Base-by-base conservation (phyloP, 2,888 invertebrate genomes). In the Craniophora ligustri region DNA sequence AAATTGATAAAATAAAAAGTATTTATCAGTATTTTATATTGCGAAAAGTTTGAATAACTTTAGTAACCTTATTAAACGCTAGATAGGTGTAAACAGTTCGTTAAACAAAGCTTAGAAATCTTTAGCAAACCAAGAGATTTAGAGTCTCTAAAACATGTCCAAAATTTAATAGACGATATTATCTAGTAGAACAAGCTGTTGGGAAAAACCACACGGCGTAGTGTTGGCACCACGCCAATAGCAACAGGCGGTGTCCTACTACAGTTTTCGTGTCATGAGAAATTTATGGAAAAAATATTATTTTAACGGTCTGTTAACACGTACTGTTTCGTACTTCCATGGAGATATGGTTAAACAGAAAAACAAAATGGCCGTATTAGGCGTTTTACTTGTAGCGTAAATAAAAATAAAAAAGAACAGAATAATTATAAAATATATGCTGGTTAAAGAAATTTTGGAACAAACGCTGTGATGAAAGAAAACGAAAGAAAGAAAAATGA, bases 231-330 rank as follows among this genome's bases (percentile, higher is more conserved):
- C 1, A 1, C 0, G 82, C 88, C 88, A 88, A 67, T 32, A 80
- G 87, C 88, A 88, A 88, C 88, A 88, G 87, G 88, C 87, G 70
- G 46, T 47, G 58, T 66, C 68, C 72, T 54, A 63, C 46, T 49
- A 74, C 44, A 54, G 54, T 44, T 72, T 72, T 58, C 44, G 61
- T 74, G 73, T 73, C 78, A 63, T 67, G 44, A 46, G 55, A 70
- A 75, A 75, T 78, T 74, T 78, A 79, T 76, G 75, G 79, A 74
- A 78, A n/a, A 78, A 82, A 79, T 78, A 79, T 73, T 73, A 64
- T 73, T 75, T 70, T 57, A 63, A 68, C 55, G 59, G 44, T 49
- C 50, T 58, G 60, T 67, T 63, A 62, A 67, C 63, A 55, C 30
- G 34, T 18, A 36, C 10, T 6, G 23, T 26, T 53, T 3, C 23